A percentile compares a stretch with the other conserved stretches of the same genome.
Conservation (phyloP, 2,113 vertebrate genomes). For the Saguinus imperator region DNA sequence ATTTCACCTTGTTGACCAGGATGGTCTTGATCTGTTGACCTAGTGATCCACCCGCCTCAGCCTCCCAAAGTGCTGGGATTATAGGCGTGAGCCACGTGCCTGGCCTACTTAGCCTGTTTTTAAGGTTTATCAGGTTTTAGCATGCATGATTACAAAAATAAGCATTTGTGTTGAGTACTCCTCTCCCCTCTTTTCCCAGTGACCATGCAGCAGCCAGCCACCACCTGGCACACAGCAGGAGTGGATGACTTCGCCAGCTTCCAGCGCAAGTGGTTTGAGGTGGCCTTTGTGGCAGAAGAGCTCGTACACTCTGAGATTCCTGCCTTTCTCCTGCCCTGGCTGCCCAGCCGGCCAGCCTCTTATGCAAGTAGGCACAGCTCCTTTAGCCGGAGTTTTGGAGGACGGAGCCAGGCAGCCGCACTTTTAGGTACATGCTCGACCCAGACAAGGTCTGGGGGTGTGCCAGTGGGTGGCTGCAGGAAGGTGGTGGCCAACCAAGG, state of each 20-base stretch:
- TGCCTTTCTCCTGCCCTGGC: conserved; percentile 94
- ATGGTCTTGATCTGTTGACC: too few species aligned
- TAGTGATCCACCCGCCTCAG: too few species aligned
- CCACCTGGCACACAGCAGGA: conserved; percentile 89
- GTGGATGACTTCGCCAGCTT: conserved; percentile 95
- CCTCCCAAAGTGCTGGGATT: too few species aligned
- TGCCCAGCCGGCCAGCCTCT: conserved; percentile 97
- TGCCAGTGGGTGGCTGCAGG: conserved; percentile 53
- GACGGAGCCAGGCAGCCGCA: conserved; percentile 98
- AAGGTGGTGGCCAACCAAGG: conserved; percentile 66
- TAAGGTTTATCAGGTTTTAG: not conserved
- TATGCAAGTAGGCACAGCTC: conserved; percentile 99
- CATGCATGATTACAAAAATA: not conserved
- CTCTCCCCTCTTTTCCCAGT: conserved; percentile 67
- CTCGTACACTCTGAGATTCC: conserved; percentile 94
- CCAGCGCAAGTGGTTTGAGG: conserved; percentile 99
- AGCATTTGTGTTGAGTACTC: not conserved
- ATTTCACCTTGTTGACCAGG: too few species aligned
- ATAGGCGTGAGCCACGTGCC: too few species aligned
- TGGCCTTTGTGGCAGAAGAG: conserved; percentile 96
- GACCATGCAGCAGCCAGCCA: conserved; percentile 82
- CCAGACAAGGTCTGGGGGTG: conserved; percentile 71
- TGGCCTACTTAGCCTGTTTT: not conserved
- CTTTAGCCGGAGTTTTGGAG: conserved; percentile 99
- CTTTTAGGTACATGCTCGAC: conserved; percentile 92